phyloP scores from a whole-genome alignment of 1,140 invertebrate species.

The Neelides sp. region DNA sequence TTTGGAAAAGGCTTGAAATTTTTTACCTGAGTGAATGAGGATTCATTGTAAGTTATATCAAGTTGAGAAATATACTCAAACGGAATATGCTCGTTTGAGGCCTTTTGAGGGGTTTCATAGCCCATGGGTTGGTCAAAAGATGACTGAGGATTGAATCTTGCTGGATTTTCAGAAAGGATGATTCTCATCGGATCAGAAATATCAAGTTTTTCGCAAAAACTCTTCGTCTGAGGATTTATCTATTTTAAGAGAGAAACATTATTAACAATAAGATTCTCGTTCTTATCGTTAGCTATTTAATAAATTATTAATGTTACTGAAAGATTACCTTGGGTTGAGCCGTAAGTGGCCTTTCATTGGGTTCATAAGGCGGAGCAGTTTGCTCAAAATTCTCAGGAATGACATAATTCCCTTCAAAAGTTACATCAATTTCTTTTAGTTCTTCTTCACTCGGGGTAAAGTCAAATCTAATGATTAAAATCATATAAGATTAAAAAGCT shows the following conservation, averaged over 20 bases:
- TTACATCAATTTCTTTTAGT: constrained; percentile 46
- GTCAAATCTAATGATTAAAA: constrained; percentile 44
- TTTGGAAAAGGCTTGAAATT: too few species aligned
- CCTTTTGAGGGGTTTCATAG: neutral
- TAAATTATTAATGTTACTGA: too few species aligned
- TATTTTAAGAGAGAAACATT: constrained; percentile 34
- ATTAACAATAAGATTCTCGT: constrained; percentile 34
- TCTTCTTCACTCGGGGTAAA: constrained; percentile 66
- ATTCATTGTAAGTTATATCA: constrained; percentile 21
- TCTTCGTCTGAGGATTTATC: constrained; percentile 66
- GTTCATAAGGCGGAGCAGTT: constrained; percentile 53
- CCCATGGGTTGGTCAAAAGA: neutral
- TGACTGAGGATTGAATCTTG: neutral
- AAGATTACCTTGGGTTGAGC: constrained; percentile 12
- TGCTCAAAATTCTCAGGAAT: constrained; percentile 63
- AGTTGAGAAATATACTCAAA: constrained; percentile 6
- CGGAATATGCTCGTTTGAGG: neutral
- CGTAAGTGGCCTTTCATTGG: constrained; percentile 33
- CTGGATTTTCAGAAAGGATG: neutral
- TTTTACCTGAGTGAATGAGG: constrained; percentile 20
- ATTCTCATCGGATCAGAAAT: constrained; percentile 56
- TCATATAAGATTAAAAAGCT: neutral
- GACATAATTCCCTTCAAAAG: constrained; percentile 52
- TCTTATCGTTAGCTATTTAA: constrained; percentile 13
- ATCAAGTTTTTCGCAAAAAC: constrained; percentile 64